Conservation (phyloP, 2,888 invertebrate genomes). For the Tachystola acroxantha region DNA sequence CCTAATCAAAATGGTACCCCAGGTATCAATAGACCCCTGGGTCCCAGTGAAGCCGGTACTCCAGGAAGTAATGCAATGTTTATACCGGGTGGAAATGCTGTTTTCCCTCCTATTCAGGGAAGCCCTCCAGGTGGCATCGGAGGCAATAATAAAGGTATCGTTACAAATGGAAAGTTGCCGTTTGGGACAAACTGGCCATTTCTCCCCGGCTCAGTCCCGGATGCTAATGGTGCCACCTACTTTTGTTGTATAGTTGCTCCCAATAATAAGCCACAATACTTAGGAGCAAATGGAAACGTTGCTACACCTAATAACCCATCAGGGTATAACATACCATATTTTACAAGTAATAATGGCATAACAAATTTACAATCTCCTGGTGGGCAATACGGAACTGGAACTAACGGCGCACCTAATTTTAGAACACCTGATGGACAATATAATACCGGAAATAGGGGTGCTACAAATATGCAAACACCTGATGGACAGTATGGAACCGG, state of each 20-base stretch:
- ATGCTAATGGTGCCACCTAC: slow-evolving; percentile 5
- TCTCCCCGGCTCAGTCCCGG: slow-evolving; percentile 5
- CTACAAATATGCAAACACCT: not conserved
- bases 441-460: not conserved
- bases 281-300: slow-evolving; percentile 1
- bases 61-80: slow-evolving; percentile 8
- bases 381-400: not conserved
- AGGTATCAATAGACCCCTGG: slow-evolving; percentile 14
- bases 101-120: not conserved
- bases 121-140: not conserved
- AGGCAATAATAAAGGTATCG: not conserved
- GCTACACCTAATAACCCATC: no score
- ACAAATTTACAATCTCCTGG: not conserved
- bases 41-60: slow-evolving; percentile 15
- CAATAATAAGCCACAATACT: not conserved
- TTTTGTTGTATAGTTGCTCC: slow-evolving; percentile 11
- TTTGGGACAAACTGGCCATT: slow-evolving; percentile 7
- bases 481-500: slow-evolving; percentile 8
- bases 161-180: not conserved
- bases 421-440: not conserved
- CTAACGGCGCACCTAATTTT: not conserved
- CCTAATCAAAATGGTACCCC: slow-evolving; percentile 7
- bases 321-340: not conserved
- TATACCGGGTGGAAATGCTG: no score
- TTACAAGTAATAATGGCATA: not conserved